Percentiles rank a stretch among this genome's conserved stretches.
These are phyloP conservation scores for Sminthopsis crassicaudata DNA, from an alignment of 2,113 vertebrate species.

Conservation along the genomic window DNA sequence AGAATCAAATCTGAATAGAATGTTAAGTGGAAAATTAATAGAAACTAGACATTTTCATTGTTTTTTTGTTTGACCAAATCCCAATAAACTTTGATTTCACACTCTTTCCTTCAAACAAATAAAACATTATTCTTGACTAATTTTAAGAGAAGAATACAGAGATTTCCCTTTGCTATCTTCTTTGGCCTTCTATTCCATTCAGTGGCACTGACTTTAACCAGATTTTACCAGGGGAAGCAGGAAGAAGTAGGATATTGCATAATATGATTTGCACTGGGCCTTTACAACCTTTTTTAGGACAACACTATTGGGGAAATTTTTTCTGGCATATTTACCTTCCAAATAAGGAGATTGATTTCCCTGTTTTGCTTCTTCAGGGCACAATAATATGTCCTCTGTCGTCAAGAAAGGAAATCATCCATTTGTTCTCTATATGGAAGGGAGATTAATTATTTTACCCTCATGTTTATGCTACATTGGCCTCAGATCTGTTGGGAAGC, in stretches of 20 bases:
- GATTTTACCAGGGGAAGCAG: not conserved
- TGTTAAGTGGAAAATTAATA: not conserved
- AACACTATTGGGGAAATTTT: not conserved
- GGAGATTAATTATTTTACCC: constrained; percentile 35
- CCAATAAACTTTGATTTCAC: not conserved
- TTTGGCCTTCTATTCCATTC: not conserved
- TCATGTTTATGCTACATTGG: constrained; percentile 20
- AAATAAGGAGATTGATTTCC: not conserved
- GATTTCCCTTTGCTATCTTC: not conserved
- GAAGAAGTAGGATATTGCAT: not conserved
- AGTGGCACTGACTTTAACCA: not conserved
- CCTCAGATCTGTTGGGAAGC: not conserved
- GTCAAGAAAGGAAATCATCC: not conserved
- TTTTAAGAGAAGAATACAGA: not conserved
- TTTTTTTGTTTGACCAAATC: not conserved
- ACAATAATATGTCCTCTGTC: not conserved
- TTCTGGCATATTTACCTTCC: not conserved
- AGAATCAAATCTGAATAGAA: not conserved
- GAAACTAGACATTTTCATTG: not conserved
- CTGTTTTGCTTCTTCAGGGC: not conserved
- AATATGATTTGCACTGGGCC: not conserved
- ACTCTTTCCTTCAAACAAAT: not conserved
- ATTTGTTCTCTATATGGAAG: constrained; percentile 7
- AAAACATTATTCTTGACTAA: not conserved
- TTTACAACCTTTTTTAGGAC: not conserved